phyloP scores from a whole-genome alignment of 2,113 vertebrate species.

The Antigone vipio region DNA sequence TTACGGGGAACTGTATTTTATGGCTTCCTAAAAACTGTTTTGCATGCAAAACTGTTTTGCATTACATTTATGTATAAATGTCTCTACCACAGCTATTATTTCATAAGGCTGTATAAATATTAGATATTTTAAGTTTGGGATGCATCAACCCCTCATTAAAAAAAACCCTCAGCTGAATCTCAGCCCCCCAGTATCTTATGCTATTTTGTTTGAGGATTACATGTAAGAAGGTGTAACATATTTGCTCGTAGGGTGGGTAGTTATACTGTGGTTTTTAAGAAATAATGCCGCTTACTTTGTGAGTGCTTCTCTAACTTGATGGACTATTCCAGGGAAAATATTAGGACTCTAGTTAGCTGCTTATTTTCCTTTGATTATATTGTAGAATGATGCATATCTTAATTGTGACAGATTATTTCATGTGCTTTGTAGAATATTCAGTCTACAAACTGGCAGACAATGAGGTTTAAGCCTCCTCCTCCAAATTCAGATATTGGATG shows the following conservation, averaged over 20 bases:
- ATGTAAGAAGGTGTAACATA: neutral
- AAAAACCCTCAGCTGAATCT: neutral
- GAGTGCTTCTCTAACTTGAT: neutral
- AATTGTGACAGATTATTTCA: conserved; percentile 23
- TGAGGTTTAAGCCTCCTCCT: conserved; percentile 98
- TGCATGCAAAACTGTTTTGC: neutral
- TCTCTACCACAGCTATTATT: neutral
- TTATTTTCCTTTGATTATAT: neutral
- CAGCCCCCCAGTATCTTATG: neutral
- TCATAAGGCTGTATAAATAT: neutral
- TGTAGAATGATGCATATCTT: neutral
- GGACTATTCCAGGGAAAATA: neutral
- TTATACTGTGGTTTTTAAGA: neutral
- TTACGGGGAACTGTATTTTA: neutral
- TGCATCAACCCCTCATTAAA: neutral
- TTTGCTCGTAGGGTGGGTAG: neutral
- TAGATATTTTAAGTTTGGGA: neutral
- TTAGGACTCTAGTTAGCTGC: neutral
- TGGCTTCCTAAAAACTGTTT: neutral
- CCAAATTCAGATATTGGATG: conserved; percentile 98
- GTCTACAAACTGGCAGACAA: conserved; percentile 99
- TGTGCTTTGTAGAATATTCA: conserved; percentile 88
- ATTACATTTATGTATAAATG: neutral
- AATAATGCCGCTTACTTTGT: neutral
- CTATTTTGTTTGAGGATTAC: too few species aligned